These are phyloP conservation scores for Epinephelus cyanopodus DNA, from an alignment of 2,113 vertebrate genomes.

Conservation along the genomic window DNA sequence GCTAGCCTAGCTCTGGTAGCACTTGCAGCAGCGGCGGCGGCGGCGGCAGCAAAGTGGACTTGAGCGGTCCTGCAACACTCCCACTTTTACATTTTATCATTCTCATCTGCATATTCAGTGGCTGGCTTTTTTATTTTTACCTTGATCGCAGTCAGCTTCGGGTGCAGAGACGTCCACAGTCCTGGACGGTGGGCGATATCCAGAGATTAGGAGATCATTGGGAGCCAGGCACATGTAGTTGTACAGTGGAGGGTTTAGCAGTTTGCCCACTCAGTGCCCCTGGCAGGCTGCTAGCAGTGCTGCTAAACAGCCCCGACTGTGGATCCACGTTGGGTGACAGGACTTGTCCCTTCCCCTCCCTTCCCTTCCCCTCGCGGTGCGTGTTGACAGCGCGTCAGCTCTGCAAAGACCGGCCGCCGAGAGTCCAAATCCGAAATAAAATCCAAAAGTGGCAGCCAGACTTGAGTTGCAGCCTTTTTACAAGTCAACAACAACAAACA, in stretches of 20 bases:
- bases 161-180: conserved; percentile 78
- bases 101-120: not conserved
- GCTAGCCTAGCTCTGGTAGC: conserved; percentile 65
- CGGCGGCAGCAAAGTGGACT: conserved; percentile 56
- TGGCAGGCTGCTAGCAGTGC: conserved; percentile 57
- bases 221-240: conserved; percentile 81
- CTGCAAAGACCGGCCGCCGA: conserved; percentile 39
- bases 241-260: conserved; percentile 56
- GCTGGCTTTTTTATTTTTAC: conserved; percentile 58
- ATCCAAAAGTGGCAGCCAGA: conserved; percentile 53
- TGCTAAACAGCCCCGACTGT: conserved; percentile 54
- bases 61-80: conserved; percentile 41
- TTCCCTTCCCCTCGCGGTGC: conserved; percentile 35
- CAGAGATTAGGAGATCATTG: conserved; percentile 78
- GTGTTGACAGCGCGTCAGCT: conserved; percentile 77
- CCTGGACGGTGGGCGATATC: conserved; percentile 70
- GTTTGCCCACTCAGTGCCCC: conserved; percentile 61
- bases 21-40: conserved; percentile 27
- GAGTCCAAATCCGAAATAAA: conserved; percentile 48
- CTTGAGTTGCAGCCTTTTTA: conserved; percentile 18
- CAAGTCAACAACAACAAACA: conserved; percentile 44
- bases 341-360: conserved; percentile 61
- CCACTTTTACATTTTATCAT: conserved; percentile 20
- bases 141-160: conserved; percentile 75
- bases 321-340: conserved; percentile 79